Conservation (phyloP, 2,113 vertebrate genomes). For the Callipepla squamata region DNA sequence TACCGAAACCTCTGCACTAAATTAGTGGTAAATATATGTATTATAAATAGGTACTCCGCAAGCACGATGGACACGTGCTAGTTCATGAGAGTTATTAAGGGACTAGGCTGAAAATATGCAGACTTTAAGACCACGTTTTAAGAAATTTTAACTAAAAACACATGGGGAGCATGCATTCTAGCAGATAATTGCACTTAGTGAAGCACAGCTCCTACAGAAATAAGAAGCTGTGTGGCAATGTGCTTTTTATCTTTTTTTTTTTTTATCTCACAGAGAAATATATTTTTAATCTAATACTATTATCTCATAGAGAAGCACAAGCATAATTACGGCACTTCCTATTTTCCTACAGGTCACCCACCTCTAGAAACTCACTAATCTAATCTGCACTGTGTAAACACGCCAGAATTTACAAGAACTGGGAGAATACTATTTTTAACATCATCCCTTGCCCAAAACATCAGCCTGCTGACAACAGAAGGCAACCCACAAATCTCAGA, state of each 20-base stretch:
- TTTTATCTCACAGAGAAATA: neutral
- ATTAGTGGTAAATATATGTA: neutral
- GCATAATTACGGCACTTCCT: neutral
- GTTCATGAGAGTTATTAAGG: conserved; percentile 46
- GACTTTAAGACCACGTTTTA: conserved; percentile 50
- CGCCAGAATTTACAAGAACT: neutral
- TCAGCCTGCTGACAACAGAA: neutral
- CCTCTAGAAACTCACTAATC: neutral
- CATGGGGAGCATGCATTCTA: conserved; percentile 32
- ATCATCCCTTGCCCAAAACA: neutral
- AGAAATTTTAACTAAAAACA: conserved; percentile 67
- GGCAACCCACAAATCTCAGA: neutral
- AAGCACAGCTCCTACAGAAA: neutral
- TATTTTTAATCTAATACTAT: neutral
- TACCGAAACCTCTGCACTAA: neutral
- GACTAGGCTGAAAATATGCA: conserved; percentile 54
- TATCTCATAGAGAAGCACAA: neutral
- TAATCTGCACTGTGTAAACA: conserved; percentile 15
- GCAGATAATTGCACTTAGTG: conserved; percentile 17
- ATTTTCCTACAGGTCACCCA: neutral
- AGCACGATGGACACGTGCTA: neutral
- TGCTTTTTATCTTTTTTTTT: neutral
- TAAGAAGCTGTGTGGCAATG: neutral
- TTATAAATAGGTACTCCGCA: neutral
- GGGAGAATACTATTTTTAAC: neutral